A percentile compares a stretch with the other conserved stretches of the same genome.
These are phyloP conservation scores for Gallinago undulata DNA, from an alignment of 2,113 vertebrate species.

Conservation along the genomic window DNA sequence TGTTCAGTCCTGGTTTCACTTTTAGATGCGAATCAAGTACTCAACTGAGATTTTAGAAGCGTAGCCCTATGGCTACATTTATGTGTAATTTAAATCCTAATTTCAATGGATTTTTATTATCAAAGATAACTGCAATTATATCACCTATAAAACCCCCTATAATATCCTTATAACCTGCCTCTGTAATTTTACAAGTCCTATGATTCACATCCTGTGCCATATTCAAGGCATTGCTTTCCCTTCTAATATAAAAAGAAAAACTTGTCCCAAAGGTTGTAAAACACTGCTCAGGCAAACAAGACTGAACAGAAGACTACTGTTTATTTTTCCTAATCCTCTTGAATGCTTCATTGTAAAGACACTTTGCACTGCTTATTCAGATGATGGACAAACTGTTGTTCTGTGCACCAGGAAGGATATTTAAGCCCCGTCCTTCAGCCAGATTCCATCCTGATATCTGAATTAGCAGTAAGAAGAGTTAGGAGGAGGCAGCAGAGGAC, in stretches of 20 bases:
- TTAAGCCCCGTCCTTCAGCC: not conserved
- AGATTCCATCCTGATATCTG: not conserved
- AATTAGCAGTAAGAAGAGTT: not conserved
- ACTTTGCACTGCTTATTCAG: not conserved
- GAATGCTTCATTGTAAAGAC: not conserved
- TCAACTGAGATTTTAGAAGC: conserved; percentile 46
- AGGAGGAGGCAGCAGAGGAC: not conserved
- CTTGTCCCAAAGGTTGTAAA: conserved; percentile 1
- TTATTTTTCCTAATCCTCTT: not conserved
- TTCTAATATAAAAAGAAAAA: not conserved
- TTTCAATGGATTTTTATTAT: conserved; percentile 61
- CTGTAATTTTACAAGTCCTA: conserved; percentile 21
- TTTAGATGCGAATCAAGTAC: conserved; percentile 56
- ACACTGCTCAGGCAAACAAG: not conserved
- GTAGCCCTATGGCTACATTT: conserved; percentile 41
- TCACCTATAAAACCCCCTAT: conserved; percentile 15
- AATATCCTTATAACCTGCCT: conserved; percentile 37
- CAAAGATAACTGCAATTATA: conserved; percentile 43
- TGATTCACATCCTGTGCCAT: not conserved
- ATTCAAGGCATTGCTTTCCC: not conserved
- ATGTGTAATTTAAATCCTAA: conserved; percentile 62
- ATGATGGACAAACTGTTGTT: not conserved
- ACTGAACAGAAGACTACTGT: not conserved
- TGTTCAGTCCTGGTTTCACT: conserved; percentile 56
- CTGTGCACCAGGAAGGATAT: not conserved